Evolutionary conservation across 2,888 invertebrate species (phyloP), one percentile per base, ranked within the genome.

Genomic region (Cabera pusaria): DNA sequence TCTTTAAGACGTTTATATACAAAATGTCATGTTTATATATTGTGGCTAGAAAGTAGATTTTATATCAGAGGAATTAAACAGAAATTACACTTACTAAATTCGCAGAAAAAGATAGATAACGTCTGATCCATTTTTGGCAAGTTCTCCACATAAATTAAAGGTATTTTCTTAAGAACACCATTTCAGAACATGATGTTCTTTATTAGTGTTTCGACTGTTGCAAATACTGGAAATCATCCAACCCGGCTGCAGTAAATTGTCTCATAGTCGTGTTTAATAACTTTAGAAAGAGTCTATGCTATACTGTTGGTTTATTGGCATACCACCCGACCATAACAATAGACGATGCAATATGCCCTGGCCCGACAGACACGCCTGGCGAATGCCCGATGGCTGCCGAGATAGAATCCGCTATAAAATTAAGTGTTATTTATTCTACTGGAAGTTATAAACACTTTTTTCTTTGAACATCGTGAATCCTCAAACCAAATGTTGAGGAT

Each of bases 401-500:
- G 38, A 34, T 43, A 25, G 19, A 19, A 2, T 25, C 24, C 1
- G 17, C 27, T 26, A 34, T 45, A 43, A 43, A 49, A 10, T 37
- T 37, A 39, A 45, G 37, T 45, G 45, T 42, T 42, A 42, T 42
- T 34, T 18, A 42, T 42, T 34, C 18, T 31, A 14, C 23, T 10
- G 10, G 12, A 8, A 8, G 20, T 12, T 14, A 23, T 45, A 42
- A 42, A 42, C 42, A 12, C 33, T 44, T 41, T 36, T 44, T 44
- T 35, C 27, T 17, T 22, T 8, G 8, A 21, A 18, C 23, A 17
- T 21, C 14, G 36, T 24, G 29, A 20, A 38, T 32, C 16, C 25
- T 20, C 25, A 42, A 31, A 27, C 32, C 31, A 35, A 35, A 45
- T 34, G 25, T 25, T 14, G 20, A 8, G 7, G 16, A 34, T 40